Base-by-base conservation (phyloP, 2,888 invertebrate genomes). In the Tachina fera region DNA sequence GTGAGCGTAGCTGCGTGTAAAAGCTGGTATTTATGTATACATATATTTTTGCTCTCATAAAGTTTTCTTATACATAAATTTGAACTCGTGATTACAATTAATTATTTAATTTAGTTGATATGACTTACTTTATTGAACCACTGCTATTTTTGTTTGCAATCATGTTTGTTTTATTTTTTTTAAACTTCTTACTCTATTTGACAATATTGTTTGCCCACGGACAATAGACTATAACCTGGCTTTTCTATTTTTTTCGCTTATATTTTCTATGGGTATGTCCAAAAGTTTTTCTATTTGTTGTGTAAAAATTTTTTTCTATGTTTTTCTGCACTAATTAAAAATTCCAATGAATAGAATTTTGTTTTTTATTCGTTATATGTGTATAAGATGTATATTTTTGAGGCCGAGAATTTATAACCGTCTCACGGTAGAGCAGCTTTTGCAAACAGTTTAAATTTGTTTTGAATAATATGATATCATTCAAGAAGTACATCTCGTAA, bases 241-340 rank as follows among this genome's bases (percentile, higher is more conserved):
- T 45, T 76, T 72, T 81, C 47, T 75, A 39, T 75, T 74, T 70
- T 82, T 47, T 76, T 76, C 56, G 13, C 63, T 78, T 47, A 67
- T 47, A 58, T 49, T 76, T 72, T 84, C 85, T 78, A 82, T 83
- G 77, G 85, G 70, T 86, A 68, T 68, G 79, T 70, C 70, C 70
- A 70, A 79, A 75, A 75, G 79, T 84, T 75, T 70, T 79, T 81
- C 63, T 83, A 67, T 72, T 31, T 31, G 31, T 31, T 70, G 49
- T n/a, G 43, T 61, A 70, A 70, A n/a, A 9, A 19, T 67, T 60
- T 56, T 60, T 47, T 51, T 79, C 10, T 70, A 47, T 68, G 41
- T 70, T 78, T 85, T 68, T 65, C 56, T 75, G 88, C 90, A 90
- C 90, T 91, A 91, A 91, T 91, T 91, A 91, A 91, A 91, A 91